Evolutionary conservation across 2,888 invertebrate species (phyloP).

Genomic region (Serripes groenlandicus): DNA sequence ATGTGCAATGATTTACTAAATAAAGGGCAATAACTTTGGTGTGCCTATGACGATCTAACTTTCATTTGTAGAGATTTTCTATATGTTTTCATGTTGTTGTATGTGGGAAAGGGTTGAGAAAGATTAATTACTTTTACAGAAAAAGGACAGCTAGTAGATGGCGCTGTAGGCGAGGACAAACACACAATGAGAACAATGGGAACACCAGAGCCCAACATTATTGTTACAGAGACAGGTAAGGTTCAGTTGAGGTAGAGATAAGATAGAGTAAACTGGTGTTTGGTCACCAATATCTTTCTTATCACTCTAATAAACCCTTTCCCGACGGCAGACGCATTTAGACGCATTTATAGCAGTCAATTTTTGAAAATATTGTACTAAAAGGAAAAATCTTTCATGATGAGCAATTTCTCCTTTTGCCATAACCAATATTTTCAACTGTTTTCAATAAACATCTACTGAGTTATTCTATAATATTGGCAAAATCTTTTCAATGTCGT

Average conservation of each 20-base stretch:
- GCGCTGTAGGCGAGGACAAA: constrained; percentile 21
- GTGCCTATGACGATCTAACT: too few species aligned
- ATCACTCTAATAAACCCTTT: background rate
- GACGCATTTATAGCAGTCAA: background rate
- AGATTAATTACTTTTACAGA: too few species aligned
- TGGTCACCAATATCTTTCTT: too few species aligned
- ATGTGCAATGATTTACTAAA: too few species aligned
- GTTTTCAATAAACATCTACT: too few species aligned
- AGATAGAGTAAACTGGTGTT: background rate
- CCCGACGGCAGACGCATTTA: background rate
- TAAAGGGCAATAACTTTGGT: too few species aligned
- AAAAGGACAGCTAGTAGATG: constrained; percentile 4
- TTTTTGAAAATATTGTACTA: background rate
- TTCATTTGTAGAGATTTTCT: too few species aligned
- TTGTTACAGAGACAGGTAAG: constrained; percentile 46
- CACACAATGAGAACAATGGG: background rate
- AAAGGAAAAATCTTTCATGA: background rate
- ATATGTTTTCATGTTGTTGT: too few species aligned
- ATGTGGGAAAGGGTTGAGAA: too few species aligned
- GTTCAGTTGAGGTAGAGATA: background rate
- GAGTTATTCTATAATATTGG: too few species aligned
- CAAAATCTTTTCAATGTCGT: too few species aligned
- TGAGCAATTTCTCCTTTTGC: background rate
- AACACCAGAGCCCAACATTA: constrained; percentile 57
- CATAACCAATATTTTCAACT: too few species aligned